Conservation (phyloP, 2,113 vertebrate genomes). For the Gymnocephalus cernua region DNA sequence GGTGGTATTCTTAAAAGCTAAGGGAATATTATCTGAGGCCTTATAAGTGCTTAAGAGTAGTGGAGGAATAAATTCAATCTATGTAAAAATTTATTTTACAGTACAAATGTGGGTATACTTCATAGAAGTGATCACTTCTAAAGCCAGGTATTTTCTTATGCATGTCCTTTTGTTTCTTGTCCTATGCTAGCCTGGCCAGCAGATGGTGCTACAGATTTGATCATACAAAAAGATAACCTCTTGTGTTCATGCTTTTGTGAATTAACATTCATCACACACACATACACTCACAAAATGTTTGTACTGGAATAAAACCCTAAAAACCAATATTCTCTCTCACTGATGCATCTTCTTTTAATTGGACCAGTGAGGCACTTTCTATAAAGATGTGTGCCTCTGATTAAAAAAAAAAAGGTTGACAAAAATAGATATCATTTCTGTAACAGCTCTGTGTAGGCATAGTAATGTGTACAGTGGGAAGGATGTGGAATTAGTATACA, state of each 20-base stretch:
- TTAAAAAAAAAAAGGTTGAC: background rate
- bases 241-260: conserved; percentile 8
- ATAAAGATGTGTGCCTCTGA: background rate
- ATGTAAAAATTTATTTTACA: background rate
- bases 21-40: conserved; percentile 84
- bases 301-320: conserved; percentile 55
- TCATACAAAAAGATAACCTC: conserved; percentile 9
- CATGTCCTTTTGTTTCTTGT: conserved; percentile 18
- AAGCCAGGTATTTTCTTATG: background rate
- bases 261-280: conserved; percentile 57
- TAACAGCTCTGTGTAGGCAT: conserved; percentile 7
- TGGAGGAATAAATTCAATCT: conserved; percentile 57
- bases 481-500: conserved; percentile 29
- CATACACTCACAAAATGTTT: conserved; percentile 35
- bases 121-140: background rate
- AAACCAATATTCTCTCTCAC: conserved; percentile 6
- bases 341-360: conserved; percentile 19
- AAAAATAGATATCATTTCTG: conserved; percentile 32
- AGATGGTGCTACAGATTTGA: conserved; percentile 71
- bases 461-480: conserved; percentile 19
- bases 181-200: conserved; percentile 44
- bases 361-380: background rate
- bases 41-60: conserved; percentile 80
- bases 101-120: background rate
- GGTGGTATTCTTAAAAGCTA: conserved; percentile 85